Evolutionary conservation across 1,140 invertebrate genomes (phyloP).

Genomic region (Tribolium madens): DNA sequence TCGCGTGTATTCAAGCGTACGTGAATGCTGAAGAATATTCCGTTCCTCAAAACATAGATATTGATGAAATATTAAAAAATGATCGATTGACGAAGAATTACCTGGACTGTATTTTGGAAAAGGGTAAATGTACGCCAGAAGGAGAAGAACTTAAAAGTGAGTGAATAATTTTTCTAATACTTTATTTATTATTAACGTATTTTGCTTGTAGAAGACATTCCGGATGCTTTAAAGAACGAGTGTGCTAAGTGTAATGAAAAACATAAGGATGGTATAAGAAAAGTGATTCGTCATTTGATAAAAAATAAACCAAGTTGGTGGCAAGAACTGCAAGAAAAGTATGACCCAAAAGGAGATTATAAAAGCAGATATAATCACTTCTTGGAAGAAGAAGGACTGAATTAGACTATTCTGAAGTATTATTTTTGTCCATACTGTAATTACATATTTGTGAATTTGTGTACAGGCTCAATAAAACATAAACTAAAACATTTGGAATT

Average conservation of each 20-base stretch:
- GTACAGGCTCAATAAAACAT: neutral
- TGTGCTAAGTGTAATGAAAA: slow-evolving; percentile 10
- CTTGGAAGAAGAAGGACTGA: neutral
- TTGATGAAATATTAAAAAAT: slow-evolving; percentile 75
- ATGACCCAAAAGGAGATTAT: slow-evolving; percentile 18
- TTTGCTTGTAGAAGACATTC: neutral
- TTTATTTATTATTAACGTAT: slow-evolving; percentile 58
- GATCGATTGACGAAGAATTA: slow-evolving; percentile 75
- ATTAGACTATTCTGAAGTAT: neutral
- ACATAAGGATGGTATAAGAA: slow-evolving; percentile 1
- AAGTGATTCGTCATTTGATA: neutral
- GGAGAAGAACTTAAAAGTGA: slow-evolving; percentile 76
- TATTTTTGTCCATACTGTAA: neutral
- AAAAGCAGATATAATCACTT: neutral
- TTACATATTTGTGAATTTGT: neutral
- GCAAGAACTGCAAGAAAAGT: slow-evolving; percentile 7
- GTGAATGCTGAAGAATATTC: neutral
- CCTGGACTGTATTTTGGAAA: slow-evolving; percentile 74
- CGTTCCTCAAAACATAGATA: slow-evolving; percentile 68
- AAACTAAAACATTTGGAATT: too few species aligned
- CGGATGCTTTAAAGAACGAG: slow-evolving; percentile 2
- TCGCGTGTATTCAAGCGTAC: neutral
- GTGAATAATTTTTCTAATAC: neutral
- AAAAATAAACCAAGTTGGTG: slow-evolving; percentile 1
- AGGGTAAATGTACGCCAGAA: slow-evolving; percentile 75